Conservation (phyloP, 2,888 invertebrate species). For the Kryphioiulus occultus region DNA sequence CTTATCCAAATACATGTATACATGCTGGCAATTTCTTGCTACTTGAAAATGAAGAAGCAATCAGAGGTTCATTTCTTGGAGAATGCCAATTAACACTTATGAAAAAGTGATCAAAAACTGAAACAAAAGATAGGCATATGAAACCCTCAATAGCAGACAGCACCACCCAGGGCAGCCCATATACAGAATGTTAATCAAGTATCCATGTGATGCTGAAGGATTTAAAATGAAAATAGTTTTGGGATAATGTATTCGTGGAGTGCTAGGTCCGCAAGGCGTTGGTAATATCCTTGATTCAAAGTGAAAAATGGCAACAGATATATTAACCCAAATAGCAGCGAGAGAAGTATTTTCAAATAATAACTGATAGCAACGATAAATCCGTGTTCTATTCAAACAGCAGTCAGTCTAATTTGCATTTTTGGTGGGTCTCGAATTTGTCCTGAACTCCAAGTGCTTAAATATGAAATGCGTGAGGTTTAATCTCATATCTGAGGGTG, state of each 20-base stretch:
- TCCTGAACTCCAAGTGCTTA: neutral
- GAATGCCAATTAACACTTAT: too few species aligned
- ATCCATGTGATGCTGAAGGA: neutral
- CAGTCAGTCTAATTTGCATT: neutral
- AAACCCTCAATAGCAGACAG: too few species aligned
- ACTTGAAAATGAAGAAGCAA: too few species aligned
- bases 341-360: neutral
- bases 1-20: too few species aligned
- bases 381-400: neutral
- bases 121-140: too few species aligned
- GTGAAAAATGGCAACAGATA: neutral
- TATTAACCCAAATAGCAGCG: neutral
- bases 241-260: constrained; percentile 1
- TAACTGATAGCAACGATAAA: neutral
- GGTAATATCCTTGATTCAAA: constrained; percentile 27
- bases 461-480: neutral
- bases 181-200: too few species aligned
- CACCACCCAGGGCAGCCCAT: too few species aligned
- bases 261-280: constrained; percentile 8
- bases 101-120: too few species aligned
- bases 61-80: too few species aligned
- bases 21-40: too few species aligned
- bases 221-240: neutral
- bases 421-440: constrained; percentile 27
- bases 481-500: neutral